Evolutionary conservation across 2,797 vertebrate genomes (phyloP).

Genomic region (Onychomys leucogaster): DNA sequence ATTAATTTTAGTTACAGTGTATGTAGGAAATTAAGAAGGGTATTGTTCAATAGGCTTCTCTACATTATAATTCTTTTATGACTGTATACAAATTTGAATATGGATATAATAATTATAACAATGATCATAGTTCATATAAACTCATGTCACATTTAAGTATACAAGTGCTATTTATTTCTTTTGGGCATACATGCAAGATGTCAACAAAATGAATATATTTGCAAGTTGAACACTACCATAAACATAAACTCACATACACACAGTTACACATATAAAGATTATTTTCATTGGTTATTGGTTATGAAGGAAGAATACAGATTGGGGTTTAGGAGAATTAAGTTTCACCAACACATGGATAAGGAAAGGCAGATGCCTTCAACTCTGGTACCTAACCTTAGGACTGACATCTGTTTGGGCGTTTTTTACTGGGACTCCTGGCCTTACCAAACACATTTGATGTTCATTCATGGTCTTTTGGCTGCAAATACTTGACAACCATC

Average conservation of each 20-base stretch:
- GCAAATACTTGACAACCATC: conserved; percentile 70
- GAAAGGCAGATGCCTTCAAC: conserved; percentile 70
- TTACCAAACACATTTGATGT: conserved; percentile 80
- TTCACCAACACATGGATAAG: conserved; percentile 65
- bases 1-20: neutral
- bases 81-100: neutral
- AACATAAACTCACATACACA: neutral
- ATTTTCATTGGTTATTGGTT: neutral
- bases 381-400: conserved; percentile 80
- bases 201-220: neutral
- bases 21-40: neutral
- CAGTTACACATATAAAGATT: neutral
- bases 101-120: conserved; percentile 8
- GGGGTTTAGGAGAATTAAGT: neutral
- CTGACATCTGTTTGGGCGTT: conserved; percentile 81
- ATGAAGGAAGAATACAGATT: neutral
- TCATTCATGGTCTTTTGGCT: conserved; percentile 83
- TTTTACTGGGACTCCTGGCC: conserved; percentile 68
- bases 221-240: neutral
- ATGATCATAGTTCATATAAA: neutral
- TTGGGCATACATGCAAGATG: neutral
- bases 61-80: neutral
- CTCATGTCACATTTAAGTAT: neutral
- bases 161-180: conserved; percentile 5
- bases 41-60: neutral